Conservation (phyloP, 1,140 invertebrate genomes). For the Tetragnatha versicolor region DNA sequence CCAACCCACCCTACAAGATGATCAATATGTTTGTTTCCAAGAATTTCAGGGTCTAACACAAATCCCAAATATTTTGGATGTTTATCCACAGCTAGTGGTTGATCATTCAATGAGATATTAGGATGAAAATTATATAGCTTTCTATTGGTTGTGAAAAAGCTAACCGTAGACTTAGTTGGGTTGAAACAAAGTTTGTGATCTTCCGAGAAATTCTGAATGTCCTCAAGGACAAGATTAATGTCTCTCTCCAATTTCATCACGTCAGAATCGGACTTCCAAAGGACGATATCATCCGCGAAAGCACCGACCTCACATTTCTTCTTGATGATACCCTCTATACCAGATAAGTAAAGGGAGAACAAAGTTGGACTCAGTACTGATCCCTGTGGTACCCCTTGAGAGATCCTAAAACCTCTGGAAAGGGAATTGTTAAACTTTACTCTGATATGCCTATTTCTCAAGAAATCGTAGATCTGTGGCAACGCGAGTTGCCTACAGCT, state of each 20-base stretch:
- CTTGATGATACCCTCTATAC: background rate
- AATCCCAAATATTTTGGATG: background rate
- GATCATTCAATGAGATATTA: slow-evolving; percentile 5
- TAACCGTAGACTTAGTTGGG: background rate
- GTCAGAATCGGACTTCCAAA: background rate
- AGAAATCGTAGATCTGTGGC: background rate
- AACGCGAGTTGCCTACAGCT: too few relatives aligned
- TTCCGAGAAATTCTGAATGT: background rate
- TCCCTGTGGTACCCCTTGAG: background rate
- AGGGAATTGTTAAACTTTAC: background rate
- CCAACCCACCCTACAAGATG: too few relatives aligned
- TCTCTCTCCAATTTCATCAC: background rate
- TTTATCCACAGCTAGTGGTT: background rate
- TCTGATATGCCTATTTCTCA: background rate
- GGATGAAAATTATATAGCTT: background rate
- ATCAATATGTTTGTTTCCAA: background rate
- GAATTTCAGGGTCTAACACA: background rate
- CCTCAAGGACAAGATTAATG: slow-evolving; percentile 7
- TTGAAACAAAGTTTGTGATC: background rate
- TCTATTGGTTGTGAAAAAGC: slow-evolving; percentile 6
- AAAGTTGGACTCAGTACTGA: background rate
- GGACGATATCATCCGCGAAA: background rate
- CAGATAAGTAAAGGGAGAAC: slow-evolving; percentile 2
- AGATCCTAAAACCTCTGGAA: background rate
- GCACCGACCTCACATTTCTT: slow-evolving; percentile 1